Conservation (phyloP, 2,113 vertebrate genomes). For the Engraulis encrasicolus region DNA sequence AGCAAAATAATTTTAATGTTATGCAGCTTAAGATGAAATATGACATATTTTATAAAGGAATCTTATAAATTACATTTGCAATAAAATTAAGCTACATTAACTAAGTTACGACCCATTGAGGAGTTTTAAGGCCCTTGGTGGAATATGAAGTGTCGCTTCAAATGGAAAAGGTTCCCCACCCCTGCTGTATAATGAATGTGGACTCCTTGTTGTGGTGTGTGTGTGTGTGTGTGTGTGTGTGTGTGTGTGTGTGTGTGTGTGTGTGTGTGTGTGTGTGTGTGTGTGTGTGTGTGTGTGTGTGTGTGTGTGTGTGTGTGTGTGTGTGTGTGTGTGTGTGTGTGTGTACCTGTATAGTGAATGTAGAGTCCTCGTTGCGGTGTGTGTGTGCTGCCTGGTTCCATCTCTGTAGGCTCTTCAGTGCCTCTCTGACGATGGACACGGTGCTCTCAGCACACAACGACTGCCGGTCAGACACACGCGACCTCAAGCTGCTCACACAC, state of each 20-base stretch:
- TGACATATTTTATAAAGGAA: no score
- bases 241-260: neutral
- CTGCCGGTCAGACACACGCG: constrained; percentile 63
- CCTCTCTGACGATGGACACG: constrained; percentile 55
- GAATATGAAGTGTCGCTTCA: no score
- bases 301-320: neutral
- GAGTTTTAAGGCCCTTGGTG: no score
- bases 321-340: neutral
- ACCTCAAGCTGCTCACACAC: constrained; percentile 57
- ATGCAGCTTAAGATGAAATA: no score
- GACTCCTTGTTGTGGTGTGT: no score
- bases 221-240: neutral
- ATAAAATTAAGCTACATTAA: no score
- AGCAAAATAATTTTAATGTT: no score
- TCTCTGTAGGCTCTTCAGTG: constrained; percentile 62
- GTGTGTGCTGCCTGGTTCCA: constrained; percentile 60
- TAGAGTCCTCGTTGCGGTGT: constrained; percentile 46
- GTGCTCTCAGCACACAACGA: constrained; percentile 60
- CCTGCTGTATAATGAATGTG: no score
- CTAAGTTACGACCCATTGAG: no score
- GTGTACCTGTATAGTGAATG: constrained; percentile 63
- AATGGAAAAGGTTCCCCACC: no score
- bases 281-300: neutral
- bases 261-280: neutral
- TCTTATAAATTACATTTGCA: no score